These are phyloP conservation scores for Rhynchopsitta pachyrhyncha DNA, from an alignment of 2,113 vertebrate genomes.

Conservation along the genomic window DNA sequence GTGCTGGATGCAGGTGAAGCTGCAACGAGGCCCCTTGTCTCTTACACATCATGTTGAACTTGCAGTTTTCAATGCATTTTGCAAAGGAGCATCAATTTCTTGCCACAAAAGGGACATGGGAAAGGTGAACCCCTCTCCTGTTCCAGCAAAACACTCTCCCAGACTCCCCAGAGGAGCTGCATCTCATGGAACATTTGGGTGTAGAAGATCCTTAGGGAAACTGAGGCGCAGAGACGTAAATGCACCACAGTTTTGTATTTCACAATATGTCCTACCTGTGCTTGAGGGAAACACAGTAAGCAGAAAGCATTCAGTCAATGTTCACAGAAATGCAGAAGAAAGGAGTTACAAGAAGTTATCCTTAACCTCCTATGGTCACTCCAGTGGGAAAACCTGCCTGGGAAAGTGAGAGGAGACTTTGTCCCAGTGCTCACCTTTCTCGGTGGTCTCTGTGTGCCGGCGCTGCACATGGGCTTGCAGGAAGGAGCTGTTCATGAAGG, in stretches of 20 bases:
- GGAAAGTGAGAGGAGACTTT: neutral
- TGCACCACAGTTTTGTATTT: rapidly evolving
- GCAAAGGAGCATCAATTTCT: neutral
- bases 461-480: constrained; percentile 74
- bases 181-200: neutral
- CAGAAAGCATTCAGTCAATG: neutral
- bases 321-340: neutral
- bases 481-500: constrained; percentile 74
- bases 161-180: rapidly evolving
- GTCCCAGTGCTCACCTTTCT: constrained; percentile 54
- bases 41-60: too few species aligned
- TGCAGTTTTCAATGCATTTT: neutral
- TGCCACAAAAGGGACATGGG: neutral
- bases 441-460: constrained; percentile 53
- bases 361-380: neutral
- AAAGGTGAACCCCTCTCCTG: neutral
- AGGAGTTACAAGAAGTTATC: neutral
- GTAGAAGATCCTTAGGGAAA: neutral
- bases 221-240: neutral
- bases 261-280: neutral
- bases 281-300: neutral
- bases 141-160: neutral
- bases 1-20: neutral
- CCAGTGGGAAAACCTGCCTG: neutral
- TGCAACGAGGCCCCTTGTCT: neutral